Base-by-base conservation (phyloP, 2,888 invertebrate species). In the Bellardia bayeri region DNA sequence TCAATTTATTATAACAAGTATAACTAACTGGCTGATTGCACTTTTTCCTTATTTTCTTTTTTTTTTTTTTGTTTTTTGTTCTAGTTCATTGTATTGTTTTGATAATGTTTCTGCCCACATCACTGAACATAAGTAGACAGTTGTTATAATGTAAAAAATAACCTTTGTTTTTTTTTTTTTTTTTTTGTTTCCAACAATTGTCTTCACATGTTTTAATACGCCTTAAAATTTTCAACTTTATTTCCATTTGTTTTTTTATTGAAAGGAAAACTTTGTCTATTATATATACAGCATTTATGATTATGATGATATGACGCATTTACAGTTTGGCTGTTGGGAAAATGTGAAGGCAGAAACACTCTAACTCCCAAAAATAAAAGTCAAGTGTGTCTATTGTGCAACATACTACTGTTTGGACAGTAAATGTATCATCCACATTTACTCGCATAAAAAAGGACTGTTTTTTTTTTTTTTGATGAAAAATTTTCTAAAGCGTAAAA, bases 251-350 rank as follows among this genome's bases (percentile, higher is more conserved):
- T n/a, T 63, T 37, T 54, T 42, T 61, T 33, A 13, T 58, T 37
- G 49, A 76, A 30, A 66, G 51, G 23, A 45, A 64, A 82, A 74
- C 42, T 74, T 82, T 58, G 8, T 56, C 23, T 69, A 63, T 63
- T 71, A 63, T 58, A 58, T 71, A 63, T 58, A 58, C 49, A 58
- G 23, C 45, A 61, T 82, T 68, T 66, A 66, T 71, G 78, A 66
- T 66, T 83, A 56, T 76, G 11, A 51, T 61, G 14, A 61, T 61
- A 84, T 74, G 68, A 68, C 58, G 84, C 51, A 79, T 74, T 84
- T 61, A 33, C 49, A 37, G 64, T 16, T 54, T 14, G 23, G 16
- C 49, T 45, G 64, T 16, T 54, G 8, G 23, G 16, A 3, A 61
- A 23, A 42, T 64, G 58, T 51, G n/a, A n/a, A n/a, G 42, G 45